Evolutionary conservation across 2,797 vertebrate species (phyloP).

Genomic region (Poecilia velifera): DNA sequence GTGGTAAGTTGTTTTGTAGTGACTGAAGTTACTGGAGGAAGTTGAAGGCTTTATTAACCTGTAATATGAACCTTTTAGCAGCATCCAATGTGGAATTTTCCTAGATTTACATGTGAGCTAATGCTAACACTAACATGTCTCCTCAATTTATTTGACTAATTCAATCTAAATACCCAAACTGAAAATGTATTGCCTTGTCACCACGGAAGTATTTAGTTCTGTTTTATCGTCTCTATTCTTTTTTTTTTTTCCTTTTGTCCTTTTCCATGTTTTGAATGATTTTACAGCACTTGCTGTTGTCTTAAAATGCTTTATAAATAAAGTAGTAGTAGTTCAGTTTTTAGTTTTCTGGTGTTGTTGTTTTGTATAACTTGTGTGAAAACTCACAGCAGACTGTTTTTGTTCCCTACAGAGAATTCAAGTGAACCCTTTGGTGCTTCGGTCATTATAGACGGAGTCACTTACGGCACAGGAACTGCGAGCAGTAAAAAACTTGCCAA

Average conservation of each 20-base stretch:
- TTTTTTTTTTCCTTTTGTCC: no score
- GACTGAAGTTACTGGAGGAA: neutral
- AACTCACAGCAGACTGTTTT: neutral
- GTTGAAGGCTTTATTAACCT: neutral
- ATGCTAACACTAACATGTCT: neutral
- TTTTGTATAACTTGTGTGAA: neutral
- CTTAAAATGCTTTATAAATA: no score
- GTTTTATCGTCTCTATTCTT: neutral
- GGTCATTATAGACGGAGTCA: conserved; percentile 98
- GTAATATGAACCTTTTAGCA: neutral
- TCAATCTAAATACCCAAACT: neutral
- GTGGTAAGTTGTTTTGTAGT: conserved; percentile 87
- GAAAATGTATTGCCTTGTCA: neutral
- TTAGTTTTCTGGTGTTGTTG: neutral
- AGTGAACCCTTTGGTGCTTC: conserved; percentile 99
- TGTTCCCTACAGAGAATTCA: conserved; percentile 91
- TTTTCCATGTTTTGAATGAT: no score
- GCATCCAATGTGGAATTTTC: neutral
- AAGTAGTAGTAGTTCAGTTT: neutral
- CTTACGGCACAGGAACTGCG: conserved; percentile 98
- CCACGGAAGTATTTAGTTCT: neutral
- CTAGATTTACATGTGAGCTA: neutral
- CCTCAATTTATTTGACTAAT: neutral
- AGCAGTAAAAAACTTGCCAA: conserved; percentile 99
- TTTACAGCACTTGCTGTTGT: no score